phyloP scores from a whole-genome alignment of 1,140 invertebrate species.

The Drosophila pandora region DNA sequence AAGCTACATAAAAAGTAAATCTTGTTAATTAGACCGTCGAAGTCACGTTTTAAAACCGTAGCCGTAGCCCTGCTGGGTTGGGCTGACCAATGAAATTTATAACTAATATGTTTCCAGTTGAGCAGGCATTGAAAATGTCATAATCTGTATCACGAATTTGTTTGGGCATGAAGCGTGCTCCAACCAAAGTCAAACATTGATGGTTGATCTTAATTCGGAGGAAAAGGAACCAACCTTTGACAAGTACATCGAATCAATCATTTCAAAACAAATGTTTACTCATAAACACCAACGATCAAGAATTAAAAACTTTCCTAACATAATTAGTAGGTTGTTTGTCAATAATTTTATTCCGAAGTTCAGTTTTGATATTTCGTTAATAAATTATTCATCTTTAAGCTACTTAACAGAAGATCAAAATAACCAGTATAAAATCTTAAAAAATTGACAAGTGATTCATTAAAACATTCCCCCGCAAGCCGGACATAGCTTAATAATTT shows the following conservation, averaged over 20 bases:
- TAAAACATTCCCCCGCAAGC: neutral
- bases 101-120: conserved; percentile 53
- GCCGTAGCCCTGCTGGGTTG: conserved; percentile 24
- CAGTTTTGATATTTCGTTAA: neutral
- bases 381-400: neutral
- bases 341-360: too few species aligned
- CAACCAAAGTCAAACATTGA: conserved; percentile 23
- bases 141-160: conserved; percentile 59
- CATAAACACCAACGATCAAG: too few species aligned
- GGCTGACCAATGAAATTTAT: conserved; percentile 52
- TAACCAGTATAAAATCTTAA: neutral
- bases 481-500: neutral
- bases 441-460: neutral
- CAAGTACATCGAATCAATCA: neutral
- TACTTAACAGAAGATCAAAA: neutral
- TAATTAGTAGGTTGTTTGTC: too few species aligned
- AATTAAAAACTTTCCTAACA: too few species aligned
- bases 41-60: conserved; percentile 55
- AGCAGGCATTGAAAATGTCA: conserved; percentile 39
- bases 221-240: conserved; percentile 10
- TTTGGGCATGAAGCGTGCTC: conserved; percentile 42
- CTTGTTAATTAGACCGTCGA: conserved; percentile 61
- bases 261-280: neutral
- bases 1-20: conserved; percentile 35
- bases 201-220: neutral